These are phyloP conservation scores for Piscicola geometra DNA, from an alignment of 2,888 invertebrate genomes.

Conservation along the genomic window DNA sequence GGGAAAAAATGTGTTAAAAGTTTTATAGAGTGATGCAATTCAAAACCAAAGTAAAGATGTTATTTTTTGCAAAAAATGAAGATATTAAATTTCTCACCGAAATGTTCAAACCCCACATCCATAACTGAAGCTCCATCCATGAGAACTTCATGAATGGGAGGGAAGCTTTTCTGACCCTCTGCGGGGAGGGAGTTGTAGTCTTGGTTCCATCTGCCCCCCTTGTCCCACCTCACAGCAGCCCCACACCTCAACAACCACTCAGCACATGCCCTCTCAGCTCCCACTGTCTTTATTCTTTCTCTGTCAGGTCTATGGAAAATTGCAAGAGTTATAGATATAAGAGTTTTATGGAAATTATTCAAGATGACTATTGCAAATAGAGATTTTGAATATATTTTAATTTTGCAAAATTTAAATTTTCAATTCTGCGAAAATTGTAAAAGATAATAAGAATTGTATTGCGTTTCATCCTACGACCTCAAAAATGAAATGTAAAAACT, in stretches of 20 bases:
- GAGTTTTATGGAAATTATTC: no score
- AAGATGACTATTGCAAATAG: no score
- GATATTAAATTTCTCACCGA: constrained; percentile 63
- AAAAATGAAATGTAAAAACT: no score
- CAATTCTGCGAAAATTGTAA: no score
- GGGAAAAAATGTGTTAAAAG: no score
- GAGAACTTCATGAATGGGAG: constrained; percentile 69
- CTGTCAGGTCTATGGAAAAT: constrained; percentile 48
- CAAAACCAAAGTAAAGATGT: neutral
- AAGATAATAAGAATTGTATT: no score
- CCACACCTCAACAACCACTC: constrained; percentile 93
- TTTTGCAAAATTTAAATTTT: no score
- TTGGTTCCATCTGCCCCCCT: constrained; percentile 57
- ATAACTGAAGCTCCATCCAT: constrained; percentile 75
- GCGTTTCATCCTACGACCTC: no score
- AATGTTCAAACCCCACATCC: constrained; percentile 76
- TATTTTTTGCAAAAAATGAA: neutral
- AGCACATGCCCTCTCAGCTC: constrained; percentile 83
- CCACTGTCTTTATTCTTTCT: constrained; percentile 60
- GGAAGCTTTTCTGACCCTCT: constrained; percentile 56
- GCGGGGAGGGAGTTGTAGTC: constrained; percentile 74
- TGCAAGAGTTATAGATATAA: no score
- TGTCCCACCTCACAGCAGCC: constrained; percentile 71
- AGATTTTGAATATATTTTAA: no score
- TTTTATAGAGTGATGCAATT: no score